phyloP scores from a whole-genome alignment of 2,797 vertebrate species.

The Chrysocyon brachyurus region DNA sequence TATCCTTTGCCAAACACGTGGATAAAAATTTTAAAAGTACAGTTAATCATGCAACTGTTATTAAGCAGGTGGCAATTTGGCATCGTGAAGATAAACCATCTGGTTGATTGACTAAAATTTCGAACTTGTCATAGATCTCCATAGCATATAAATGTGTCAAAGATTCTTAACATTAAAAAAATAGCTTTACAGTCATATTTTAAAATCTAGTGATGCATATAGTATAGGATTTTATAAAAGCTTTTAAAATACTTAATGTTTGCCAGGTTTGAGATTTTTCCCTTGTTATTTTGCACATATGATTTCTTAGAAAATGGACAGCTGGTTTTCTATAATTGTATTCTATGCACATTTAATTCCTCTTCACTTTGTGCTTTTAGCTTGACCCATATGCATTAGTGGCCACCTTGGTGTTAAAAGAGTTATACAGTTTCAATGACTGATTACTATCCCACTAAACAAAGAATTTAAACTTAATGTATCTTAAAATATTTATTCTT shows the following conservation, averaged over 20 bases:
- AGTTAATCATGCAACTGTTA: conserved; percentile 3
- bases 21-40: neutral
- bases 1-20: neutral
- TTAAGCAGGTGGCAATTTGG: conserved; percentile 45
- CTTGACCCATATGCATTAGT: neutral
- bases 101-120: conserved; percentile 16
- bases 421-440: neutral
- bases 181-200: neutral
- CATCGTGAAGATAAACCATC: neutral
- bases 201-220: neutral
- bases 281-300: neutral
- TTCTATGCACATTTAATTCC: neutral
- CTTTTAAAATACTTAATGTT: neutral
- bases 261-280: neutral
- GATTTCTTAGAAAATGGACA: neutral
- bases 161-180: neutral
- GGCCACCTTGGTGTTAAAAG: neutral
- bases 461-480: neutral
- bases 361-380: neutral
- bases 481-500: neutral
- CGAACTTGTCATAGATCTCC: neutral
- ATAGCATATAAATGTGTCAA: neutral
- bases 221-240: neutral
- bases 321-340: neutral
- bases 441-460: neutral